These are phyloP conservation scores for Escarpia spicata DNA, from an alignment of 2,888 invertebrate genomes.

Conservation along the genomic window DNA sequence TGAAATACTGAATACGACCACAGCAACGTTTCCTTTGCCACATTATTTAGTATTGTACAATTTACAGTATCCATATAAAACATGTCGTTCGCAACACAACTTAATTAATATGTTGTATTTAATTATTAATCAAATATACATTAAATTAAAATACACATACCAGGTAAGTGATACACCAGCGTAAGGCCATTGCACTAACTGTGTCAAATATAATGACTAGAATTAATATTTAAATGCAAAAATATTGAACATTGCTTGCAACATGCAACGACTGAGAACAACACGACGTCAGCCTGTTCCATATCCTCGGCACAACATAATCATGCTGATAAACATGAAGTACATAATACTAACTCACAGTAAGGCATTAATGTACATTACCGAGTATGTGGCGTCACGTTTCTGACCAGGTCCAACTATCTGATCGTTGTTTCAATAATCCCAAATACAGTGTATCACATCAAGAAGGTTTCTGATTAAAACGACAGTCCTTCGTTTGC, in stretches of 20 bases:
- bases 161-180: not conserved
- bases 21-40: not conserved
- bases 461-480: not conserved
- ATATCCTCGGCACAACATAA: not conserved
- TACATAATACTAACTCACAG: not conserved
- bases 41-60: not conserved
- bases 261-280: not conserved
- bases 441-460: not conserved
- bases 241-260: constrained; percentile 16
- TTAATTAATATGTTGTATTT: not conserved
- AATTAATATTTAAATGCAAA: not conserved
- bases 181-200: not conserved
- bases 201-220: not conserved
- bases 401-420: not conserved
- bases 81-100: not conserved
- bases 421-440: not conserved
- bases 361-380: not conserved
- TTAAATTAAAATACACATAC: not conserved
- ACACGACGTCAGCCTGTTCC: not conserved
- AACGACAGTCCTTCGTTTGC: not conserved
- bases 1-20: not conserved
- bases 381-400: not conserved
- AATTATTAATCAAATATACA: not conserved
- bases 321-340: not conserved
- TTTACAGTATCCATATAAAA: not conserved